Conservation (phyloP, 2,888 invertebrate species). For the Caenorhabditis sp. region DNA sequence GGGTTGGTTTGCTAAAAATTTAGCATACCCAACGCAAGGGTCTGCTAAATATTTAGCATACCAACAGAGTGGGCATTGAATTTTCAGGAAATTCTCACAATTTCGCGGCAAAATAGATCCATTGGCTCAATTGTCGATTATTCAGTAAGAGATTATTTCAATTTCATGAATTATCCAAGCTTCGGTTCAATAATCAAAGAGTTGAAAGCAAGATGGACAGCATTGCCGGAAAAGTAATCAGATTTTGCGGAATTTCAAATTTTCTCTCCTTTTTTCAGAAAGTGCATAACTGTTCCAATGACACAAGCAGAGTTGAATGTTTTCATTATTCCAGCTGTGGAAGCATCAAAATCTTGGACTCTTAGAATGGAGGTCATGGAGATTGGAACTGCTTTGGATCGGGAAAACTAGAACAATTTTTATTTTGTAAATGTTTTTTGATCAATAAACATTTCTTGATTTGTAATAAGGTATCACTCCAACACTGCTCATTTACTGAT, state of each 20-base stretch:
- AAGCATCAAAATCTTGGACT: too few relatives aligned
- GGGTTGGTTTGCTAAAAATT: slow-evolving; percentile 4
- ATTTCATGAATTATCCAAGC: slow-evolving; percentile 14
- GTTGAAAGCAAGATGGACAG: slow-evolving; percentile 7
- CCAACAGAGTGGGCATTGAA: too few relatives aligned
- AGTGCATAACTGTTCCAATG: slow-evolving; percentile 16
- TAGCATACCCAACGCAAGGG: too few relatives aligned
- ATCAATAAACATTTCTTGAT: too few relatives aligned
- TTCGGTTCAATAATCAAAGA: slow-evolving; percentile 3
- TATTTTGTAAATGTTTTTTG: background rate
- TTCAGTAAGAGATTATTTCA: slow-evolving; percentile 7
- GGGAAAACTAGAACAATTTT: background rate
- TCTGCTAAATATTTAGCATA: too few relatives aligned
- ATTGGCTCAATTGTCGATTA: slow-evolving; percentile 27
- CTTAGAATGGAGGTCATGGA: slow-evolving; percentile 23
- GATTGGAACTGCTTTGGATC: background rate
- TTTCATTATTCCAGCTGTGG: slow-evolving; percentile 4
- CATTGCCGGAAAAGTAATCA: background rate
- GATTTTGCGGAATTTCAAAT: background rate
- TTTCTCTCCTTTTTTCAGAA: slow-evolving; percentile 2
- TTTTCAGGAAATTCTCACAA: slow-evolving; percentile 16
- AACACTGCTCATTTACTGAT: too few relatives aligned
- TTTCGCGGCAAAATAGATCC: background rate
- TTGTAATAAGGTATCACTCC: too few relatives aligned
- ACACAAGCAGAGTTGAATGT: slow-evolving; percentile 7